Base-by-base conservation (phyloP, 1,140 invertebrate genomes). In the Lutraria rhynchaena region DNA sequence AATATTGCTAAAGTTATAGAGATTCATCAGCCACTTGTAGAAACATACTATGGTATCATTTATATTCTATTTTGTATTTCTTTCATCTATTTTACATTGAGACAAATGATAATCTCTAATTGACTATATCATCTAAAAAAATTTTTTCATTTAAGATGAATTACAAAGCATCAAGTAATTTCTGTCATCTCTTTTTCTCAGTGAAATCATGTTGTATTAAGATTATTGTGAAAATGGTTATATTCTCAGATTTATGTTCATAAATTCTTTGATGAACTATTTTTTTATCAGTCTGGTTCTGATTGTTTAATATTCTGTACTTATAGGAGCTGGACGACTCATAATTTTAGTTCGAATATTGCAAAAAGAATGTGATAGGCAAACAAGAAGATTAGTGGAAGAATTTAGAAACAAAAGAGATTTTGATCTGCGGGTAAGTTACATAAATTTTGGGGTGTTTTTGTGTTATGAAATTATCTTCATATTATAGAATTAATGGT, bases 21-120 rank as follows among this genome's bases (percentile, higher is more conserved):
- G 93, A 95, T 97, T 29, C 96, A 98, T 93, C 97, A 98, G 87
- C 97, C 98, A 0, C 94, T 99, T 33, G 95, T 99, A 46, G 97
- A 99, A 91, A 98, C 96, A 9, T 98, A 96, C 92, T 99, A 99
- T 93, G 97, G 98, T 89, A 90, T 87, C 5, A 41, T n/a, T n/a
- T n/a, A n/a, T n/a, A n/a, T n/a, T n/a, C n/a, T n/a, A n/a, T n/a
- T n/a, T 58, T 15, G 55, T 58, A 17, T 11, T 27, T 58, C 24
- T 58, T 9, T 11, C 15, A 17, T 19, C 15, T 11, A 58, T 15
- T 19, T 17, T 15, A 15, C 13, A 58, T 15, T 58, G 9, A 9
- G 9, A 9, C 24, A 15, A 11, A 15, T 19, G 11, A 17, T 15
- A 27, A 27, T 58, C 11, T 15, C 24, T 58, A 17, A 17, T 58